Evolutionary conservation across 2,797 vertebrate species (phyloP), one percentile per base, ranked within the genome.

Genomic region (Iguana delicatissima): DNA sequence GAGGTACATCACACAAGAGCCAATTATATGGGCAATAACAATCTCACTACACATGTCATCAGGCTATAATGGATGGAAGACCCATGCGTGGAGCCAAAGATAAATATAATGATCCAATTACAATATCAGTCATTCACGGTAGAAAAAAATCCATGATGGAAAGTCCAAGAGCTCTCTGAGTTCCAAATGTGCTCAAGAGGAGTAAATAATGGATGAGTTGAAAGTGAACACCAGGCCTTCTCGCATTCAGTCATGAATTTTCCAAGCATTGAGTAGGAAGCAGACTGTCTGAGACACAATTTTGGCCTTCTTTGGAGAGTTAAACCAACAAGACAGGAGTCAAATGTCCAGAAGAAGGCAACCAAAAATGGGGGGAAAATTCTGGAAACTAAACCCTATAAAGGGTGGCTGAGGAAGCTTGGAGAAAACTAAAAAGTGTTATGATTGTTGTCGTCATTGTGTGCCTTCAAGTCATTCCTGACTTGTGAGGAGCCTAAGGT

Each of bases 51-150:
- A 87, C 8, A 90, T 83, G 80, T 77, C 46, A 69, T 42, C 72
- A 24, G 46, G 32, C 46, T 22, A 79, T 77, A 87, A 87, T 84
- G 52, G 85, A 91, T 87, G 52, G 69, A 42, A 46, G 20, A 24
- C 46, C 80, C 46, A 32, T 29, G 18, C 42, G 1, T 24, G 46
- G 57, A 91, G 80, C 83, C 59, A 42, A 87, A 32, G 22, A 84
- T 84, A 87, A 87, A 84, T 79, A 84, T 79, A 91, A 87, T 57
- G 57, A 84, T 87, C 80, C 80, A 77, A 84, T 91, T 91, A 76
- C 76, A 46, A 26, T 55, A 57, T 67, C 59, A 13, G 6, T 72
- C 9, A 35, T 80, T 62, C 7, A 24, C 22, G 14, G 20, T 57
- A 42, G 82, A 74, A 74, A 62, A 62, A 86, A 85, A 57, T 52